Base-by-base conservation (phyloP, 2,888 invertebrate species). In the Bimastos eiseni region DNA sequence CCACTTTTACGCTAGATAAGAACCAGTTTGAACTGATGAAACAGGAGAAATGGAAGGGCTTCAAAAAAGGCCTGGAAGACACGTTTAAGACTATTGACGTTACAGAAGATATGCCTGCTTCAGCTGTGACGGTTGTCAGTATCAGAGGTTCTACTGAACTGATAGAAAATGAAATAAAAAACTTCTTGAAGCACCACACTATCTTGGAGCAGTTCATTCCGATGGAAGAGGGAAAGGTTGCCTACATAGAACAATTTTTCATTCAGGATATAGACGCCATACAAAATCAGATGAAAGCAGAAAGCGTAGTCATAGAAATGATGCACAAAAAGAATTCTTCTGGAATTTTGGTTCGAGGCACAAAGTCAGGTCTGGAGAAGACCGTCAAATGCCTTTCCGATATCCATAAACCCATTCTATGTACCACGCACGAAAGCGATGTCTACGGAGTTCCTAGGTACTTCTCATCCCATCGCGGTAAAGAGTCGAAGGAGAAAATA, bases 401-500 rank as follows among this genome's bases (percentile, higher is more conserved):
- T 19, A 17, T 86, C 24, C 86, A 86, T 6, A 34, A 86, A 33
- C 86, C 34, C 8, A 86, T 86, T 24, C 86, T 86, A 24, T 36
- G 36, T 37, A 86, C 37, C 6, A 37, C 34, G 21, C 24, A 36
- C 24, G 86, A 86, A 8, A 86, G 34, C 33, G 86, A 86, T 8
- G 6, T 33, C 19, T 86, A 86, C 24, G 86, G 34, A 36, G 36
- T 86, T 36, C 86, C 1, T 0, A 86, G 37, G 17, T 86, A 36
- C 36, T 86, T 86, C 37, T 36, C 34, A 24, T n/a, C 86, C 19
- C 33, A 4, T 24, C 86, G 37, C 6, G 86, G 86, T 24, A 34
- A 86, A 86, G 86, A 86, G 24, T 86, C 86, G 8, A 86, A 36
- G 8, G 86, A 86, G 24, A 86, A 86, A 37, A 36, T 86, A 86